Evolutionary conservation across 1,140 invertebrate genomes (phyloP), one percentile per base, ranked within the genome.

Genomic region (Leptinotarsa defecta): DNA sequence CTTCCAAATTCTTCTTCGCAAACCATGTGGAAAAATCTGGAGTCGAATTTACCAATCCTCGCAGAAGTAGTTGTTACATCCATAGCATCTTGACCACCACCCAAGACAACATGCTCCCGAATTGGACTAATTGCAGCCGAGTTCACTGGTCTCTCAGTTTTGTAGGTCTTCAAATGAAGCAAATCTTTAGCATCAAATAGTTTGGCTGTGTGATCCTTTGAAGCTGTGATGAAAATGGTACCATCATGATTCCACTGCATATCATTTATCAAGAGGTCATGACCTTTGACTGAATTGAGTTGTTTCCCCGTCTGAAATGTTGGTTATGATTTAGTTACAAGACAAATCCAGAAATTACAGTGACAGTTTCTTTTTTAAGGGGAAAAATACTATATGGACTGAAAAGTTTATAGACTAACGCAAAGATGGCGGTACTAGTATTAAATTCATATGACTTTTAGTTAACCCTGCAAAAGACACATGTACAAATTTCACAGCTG

Each of bases 1-100:
- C 97, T 88, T 0, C 94, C 98, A 87, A 99, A 99, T 87, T 99
- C 98, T 87, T 99, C 98, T 88, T 99, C 98, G 86, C 98, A 99
- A n/a, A 99, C 93, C 64, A 99, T 86, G 87, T 99, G 98, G 90
- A 95, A 99, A 86, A 99, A 98, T 65, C 97, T 90, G 4, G 98
- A 96, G 86, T 99, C 98, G 84, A 99, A 99, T 89, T 99, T 99
- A 27, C 98, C 98, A 74, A 95, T 91, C 80, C 95, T 91, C 1
- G 97, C 92, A 0, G 96, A 97, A 0, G 98, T 99, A 6, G 96
- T 99, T 49, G 98, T 99, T 70, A 99, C 98, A 84, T 98, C 96
- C 94, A 98, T 98, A 75, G 97, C 98, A 87, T 99, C 97, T 88
- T 99, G 97, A 84, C 98, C 98, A 87, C 97, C 97, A 75, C 97